Evolutionary conservation across 2,797 vertebrate genomes (phyloP).

Genomic region (Eospalax fontanierii): DNA sequence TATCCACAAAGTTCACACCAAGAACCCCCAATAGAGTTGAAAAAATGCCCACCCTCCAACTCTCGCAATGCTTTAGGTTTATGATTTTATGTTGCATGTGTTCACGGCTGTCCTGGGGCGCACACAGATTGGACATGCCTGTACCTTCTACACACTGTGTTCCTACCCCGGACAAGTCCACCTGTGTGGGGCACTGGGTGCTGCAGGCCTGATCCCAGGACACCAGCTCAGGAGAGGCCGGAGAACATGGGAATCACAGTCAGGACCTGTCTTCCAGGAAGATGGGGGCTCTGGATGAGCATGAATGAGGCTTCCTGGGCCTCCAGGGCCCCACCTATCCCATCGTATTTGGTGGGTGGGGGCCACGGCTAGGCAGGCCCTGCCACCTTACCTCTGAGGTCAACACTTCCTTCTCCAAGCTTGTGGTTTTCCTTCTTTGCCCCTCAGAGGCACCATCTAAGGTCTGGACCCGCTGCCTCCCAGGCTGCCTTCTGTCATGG

Average conservation of each 20-base stretch:
- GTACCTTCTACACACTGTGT: background rate
- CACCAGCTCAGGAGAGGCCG: background rate
- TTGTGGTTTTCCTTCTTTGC: background rate
- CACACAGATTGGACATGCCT: background rate
- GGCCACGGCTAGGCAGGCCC: too few relatives aligned
- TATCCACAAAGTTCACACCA: background rate
- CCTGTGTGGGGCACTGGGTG: background rate
- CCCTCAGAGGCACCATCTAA: background rate
- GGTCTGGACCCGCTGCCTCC: background rate
- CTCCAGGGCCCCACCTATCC: background rate
- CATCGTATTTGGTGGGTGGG: rapidly evolving
- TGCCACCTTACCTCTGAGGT: background rate
- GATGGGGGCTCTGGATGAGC: rapidly evolving
- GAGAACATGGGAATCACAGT: background rate
- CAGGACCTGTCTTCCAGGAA: background rate
- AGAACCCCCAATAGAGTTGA: background rate
- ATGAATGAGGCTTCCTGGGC: background rate
- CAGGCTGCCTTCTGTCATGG: background rate
- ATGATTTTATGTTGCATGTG: background rate
- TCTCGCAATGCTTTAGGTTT: background rate
- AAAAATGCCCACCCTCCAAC: too few relatives aligned
- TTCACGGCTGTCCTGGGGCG: background rate
- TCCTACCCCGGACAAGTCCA: background rate
- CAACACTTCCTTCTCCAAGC: background rate
- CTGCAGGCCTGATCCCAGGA: rapidly evolving